Conservation (phyloP, 2,797 vertebrate species). For the Eulemur rubriventer region DNA sequence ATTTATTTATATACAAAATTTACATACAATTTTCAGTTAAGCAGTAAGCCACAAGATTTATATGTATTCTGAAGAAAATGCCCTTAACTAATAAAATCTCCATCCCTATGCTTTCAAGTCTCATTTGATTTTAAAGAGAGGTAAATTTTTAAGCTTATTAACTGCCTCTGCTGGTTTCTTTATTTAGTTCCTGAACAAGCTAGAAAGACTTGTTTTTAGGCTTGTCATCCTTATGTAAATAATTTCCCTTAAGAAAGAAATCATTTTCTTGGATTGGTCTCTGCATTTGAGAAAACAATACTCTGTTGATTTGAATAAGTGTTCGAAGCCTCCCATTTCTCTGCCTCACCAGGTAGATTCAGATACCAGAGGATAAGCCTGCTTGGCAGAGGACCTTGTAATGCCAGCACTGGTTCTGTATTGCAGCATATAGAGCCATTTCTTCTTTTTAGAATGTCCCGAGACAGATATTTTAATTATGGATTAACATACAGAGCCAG, state of each 20-base stretch:
- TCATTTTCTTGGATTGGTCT: neutral
- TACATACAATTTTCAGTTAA: neutral
- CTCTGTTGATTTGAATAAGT: neutral
- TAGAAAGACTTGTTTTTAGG: neutral
- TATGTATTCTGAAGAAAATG: slow-evolving; percentile 27
- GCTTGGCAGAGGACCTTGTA: neutral
- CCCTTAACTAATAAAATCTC: neutral
- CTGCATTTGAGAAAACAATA: slow-evolving; percentile 5
- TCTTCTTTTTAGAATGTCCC: neutral
- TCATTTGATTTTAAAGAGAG: neutral
- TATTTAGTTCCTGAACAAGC: neutral
- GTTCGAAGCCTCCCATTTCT: neutral
- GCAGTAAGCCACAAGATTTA: neutral
- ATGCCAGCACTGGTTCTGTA: neutral
- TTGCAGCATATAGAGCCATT: neutral
- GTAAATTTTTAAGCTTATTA: neutral
- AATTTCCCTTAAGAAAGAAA: neutral
- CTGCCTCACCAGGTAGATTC: neutral
- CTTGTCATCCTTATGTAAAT: slow-evolving; percentile 2
- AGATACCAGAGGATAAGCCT: neutral
- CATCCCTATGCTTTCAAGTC: neutral
- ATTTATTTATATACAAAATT: slow-evolving; percentile 11
- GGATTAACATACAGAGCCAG: neutral
- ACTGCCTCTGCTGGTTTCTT: neutral
- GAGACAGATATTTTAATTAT: neutral